Evolutionary conservation across 2,113 vertebrate genomes (phyloP), one percentile per base, ranked within the genome.

Genomic region (Oryzias woworae): DNA sequence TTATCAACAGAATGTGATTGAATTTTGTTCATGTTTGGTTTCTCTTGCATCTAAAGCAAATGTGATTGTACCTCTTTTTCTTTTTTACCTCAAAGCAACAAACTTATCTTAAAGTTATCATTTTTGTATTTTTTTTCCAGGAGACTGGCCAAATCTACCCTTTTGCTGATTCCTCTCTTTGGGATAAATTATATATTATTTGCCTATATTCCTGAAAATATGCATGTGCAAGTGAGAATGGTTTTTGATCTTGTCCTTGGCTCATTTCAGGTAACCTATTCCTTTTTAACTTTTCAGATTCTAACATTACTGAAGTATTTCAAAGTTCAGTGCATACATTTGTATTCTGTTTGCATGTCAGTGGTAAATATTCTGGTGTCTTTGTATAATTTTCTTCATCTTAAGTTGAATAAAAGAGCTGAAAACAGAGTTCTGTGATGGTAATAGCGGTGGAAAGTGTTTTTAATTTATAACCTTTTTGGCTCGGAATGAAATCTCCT

Each of bases 171-270:
- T 60, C 97, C 97, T 13, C 93, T 99, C 46, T 99, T 98, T 61
- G 97, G 97, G 12, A 92, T 95, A 15, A 97, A 99, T 82, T 99
- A 96, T 75, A 93, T 95, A 18, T 86, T 97, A 83, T 99, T 99
- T 58, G 95, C 91, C 61, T 96, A 96, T 83, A 94, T 97, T 67
- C 97, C 97, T 0, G 93, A 95, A 56, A 84, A 94, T 60, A 89
- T 95, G 24, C 88, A 93, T 75, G 71, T 77, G 7, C 77, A 88
- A 43, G 77, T 96, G 53, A 95, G 94, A 73, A 51, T 98, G 82
- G 91, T 95, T 73, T 95, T 99, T 36, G 97, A 99, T 71, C 94
- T 99, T 0, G 82, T 98, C 18, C 83, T 98, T 28, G 96, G 97
- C 0, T 99, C 97, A 0, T 98, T 99, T 89, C 97, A 99, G 97